These are phyloP conservation scores for Indri indri DNA, from an alignment of 2,113 vertebrate species.

Conservation along the genomic window DNA sequence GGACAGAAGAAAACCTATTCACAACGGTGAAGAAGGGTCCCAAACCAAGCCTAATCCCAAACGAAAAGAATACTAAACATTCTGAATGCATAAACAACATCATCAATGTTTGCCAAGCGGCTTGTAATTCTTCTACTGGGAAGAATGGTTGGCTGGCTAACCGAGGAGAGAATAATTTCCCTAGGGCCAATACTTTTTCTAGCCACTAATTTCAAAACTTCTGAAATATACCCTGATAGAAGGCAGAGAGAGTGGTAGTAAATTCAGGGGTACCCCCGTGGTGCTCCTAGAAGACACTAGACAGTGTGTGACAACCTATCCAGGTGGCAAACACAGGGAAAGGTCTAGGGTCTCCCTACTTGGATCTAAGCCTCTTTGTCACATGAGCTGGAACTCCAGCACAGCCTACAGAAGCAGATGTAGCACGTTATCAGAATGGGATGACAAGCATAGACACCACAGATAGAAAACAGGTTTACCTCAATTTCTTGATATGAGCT, in stretches of 20 bases:
- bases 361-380: background rate
- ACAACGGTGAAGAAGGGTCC: background rate
- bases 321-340: background rate
- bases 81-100: background rate
- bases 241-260: background rate
- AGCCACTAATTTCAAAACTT: background rate
- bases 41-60: background rate
- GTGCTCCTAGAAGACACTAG: background rate
- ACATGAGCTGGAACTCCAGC: background rate
- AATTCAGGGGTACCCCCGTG: fast-evolving
- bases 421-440: background rate
- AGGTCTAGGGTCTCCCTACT: no score
- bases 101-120: background rate
- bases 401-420: background rate
- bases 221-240: background rate
- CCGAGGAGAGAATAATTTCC: background rate
- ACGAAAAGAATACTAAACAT: background rate
- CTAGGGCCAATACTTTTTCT: background rate
- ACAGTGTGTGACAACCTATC: background rate
- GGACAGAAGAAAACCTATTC: background rate
- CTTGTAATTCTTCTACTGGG: background rate
- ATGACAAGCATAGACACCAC: background rate
- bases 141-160: background rate
- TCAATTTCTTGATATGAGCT: conserved; percentile 94
- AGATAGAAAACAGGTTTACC: conserved; percentile 79